Percentiles rank a stretch among this genome's conserved stretches.
Conservation (phyloP, 2,113 vertebrate species). For the Channa argus region DNA sequence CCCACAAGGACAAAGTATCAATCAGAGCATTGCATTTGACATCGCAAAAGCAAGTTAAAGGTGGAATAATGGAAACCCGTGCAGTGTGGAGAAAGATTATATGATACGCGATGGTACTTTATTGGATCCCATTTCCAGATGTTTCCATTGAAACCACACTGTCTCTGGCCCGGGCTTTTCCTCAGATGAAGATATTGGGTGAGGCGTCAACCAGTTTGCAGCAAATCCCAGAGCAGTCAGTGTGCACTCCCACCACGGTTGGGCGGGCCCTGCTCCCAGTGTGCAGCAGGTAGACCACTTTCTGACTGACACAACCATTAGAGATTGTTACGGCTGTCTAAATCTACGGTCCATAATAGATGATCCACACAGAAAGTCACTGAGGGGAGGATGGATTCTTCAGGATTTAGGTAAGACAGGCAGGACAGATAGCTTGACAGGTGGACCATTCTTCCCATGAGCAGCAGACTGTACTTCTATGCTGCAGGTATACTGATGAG, state of each 20-base stretch:
- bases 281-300: slow-evolving; percentile 17
- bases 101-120: neutral
- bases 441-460: slow-evolving; percentile 57
- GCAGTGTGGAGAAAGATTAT: neutral
- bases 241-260: slow-evolving; percentile 23
- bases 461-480: slow-evolving; percentile 50
- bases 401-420: slow-evolving; percentile 43
- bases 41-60: neutral
- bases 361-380: slow-evolving; percentile 56
- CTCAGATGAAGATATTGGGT: slow-evolving; percentile 46
- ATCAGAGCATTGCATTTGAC: neutral
- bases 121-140: neutral
- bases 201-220: slow-evolving; percentile 38
- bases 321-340: slow-evolving; percentile 74
- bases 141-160: neutral
- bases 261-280: slow-evolving; percentile 13
- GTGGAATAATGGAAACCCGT: neutral
- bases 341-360: slow-evolving; percentile 61
- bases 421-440: slow-evolving; percentile 61
- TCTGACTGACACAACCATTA: slow-evolving; percentile 79
- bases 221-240: slow-evolving; percentile 32
- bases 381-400: slow-evolving; percentile 35
- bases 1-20: neutral
- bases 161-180: neutral
- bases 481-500: slow-evolving; percentile 58